Percentiles rank a stretch among this genome's conserved stretches.
Conservation (phyloP, 1,140 invertebrate genomes). For the Neodiprion pinetum region DNA sequence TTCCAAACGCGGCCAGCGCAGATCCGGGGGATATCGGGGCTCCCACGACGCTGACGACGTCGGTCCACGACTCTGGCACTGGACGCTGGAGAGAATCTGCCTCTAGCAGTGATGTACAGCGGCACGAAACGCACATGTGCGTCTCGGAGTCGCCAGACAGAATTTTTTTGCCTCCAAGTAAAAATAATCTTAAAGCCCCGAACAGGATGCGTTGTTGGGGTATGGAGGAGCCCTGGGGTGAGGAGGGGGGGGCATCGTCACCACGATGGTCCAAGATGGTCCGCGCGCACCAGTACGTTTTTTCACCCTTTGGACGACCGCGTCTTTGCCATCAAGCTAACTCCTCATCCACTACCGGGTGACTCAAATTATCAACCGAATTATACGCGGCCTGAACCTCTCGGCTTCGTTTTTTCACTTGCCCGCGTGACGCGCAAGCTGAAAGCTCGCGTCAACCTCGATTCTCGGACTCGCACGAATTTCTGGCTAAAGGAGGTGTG, state of each 20-base stretch:
- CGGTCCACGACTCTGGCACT: slow-evolving; percentile 17
- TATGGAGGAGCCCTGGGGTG: slow-evolving; percentile 28
- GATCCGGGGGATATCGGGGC: slow-evolving; percentile 4
- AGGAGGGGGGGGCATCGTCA: slow-evolving; percentile 50
- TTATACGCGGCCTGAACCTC: no score
- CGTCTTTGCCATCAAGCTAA: no score
- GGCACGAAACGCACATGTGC: slow-evolving; percentile 33
- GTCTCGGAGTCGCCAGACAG: slow-evolving; percentile 56
- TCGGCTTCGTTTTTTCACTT: no score
- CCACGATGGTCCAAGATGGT: slow-evolving; percentile 53
- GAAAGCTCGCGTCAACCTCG: no score
- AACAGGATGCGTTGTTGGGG: slow-evolving; percentile 55
- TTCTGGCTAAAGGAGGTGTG: no score
- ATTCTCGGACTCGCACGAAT: no score
- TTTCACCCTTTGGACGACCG: slow-evolving; percentile 60
- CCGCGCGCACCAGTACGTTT: slow-evolving; percentile 47
- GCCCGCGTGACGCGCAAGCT: no score
- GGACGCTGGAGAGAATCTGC: slow-evolving; percentile 15
- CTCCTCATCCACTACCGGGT: slow-evolving; percentile 48
- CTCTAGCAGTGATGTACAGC: slow-evolving; percentile 21
- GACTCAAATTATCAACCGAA: slow-evolving; percentile 50
- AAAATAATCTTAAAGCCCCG: slow-evolving; percentile 64
- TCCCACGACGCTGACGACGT: slow-evolving; percentile 3
- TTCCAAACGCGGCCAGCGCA: background rate
- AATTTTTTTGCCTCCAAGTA: slow-evolving; percentile 61